Evolutionary conservation across 1,140 invertebrate species (phyloP), one percentile per base, ranked within the genome.

Genomic region (Zaprionus kolodkinae): DNA sequence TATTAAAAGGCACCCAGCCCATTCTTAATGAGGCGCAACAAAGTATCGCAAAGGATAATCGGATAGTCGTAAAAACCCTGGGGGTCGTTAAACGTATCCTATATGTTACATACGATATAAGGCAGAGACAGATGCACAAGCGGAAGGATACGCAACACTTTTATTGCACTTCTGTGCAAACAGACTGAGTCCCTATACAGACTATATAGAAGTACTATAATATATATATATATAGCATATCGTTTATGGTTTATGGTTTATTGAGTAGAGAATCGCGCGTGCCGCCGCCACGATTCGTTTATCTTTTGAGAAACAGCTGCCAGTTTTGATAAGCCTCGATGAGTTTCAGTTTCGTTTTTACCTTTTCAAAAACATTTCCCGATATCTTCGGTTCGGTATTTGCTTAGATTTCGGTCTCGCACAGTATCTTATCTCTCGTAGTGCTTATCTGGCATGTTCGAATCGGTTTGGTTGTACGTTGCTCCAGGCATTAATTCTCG

Each of bases 11-110:
- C 27, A 52, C 1, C 6, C 17, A 30, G 66, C 50, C 65, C 62
- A 52, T 55, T 79, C 60, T 79, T 86, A 86, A 88, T 87, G 83
- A 77, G 69, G 62, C 79, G 56, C 83, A 83, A 86, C 82, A 71
- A 76, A 76, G 79, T 82, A 60, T 75, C 64, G 27, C 5, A 43
- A 59, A 68, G 70, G 59, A 80, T 88, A 83, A 87, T 87, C 83
- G 59, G 40, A 7, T 2, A 40, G 66, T 30, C 72, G 48, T 74
- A 63, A 74, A 74, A 70, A 56, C 50, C n/a, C 13, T 17, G 66
- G 52, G 55, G 21, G 73, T 38, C 77, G 77, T 84, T 83, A 87
- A 86, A 88, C 45, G 50, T 65, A 66, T 63, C 59, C 62, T 67
- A 27, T 25, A 27, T 21, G 1, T n/a, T 21, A 21, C 27, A 6